These are phyloP conservation scores for Anarsia innoxiella DNA, from an alignment of 2,888 invertebrate genomes.

Conservation along the genomic window DNA sequence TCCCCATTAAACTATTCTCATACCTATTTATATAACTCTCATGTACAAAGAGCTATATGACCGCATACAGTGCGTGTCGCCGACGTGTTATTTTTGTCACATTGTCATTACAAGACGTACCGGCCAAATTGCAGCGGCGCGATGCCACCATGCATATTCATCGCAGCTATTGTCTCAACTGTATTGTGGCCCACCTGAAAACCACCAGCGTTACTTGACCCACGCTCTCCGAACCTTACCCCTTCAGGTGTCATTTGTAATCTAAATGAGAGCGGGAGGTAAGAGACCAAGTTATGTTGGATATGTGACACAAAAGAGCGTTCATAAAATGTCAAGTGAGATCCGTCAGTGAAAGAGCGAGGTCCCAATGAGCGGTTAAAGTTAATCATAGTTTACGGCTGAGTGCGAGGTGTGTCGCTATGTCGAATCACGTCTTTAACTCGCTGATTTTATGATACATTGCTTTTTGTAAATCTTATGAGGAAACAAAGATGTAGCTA, in stretches of 20 bases:
- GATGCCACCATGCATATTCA: constrained; percentile 70
- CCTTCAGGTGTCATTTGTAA: not conserved
- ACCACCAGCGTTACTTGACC: constrained; percentile 32
- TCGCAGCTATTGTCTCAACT: constrained; percentile 56
- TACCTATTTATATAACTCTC: too few species aligned
- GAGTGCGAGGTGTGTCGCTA: too few species aligned
- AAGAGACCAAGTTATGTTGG: constrained; percentile 28
- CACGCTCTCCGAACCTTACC: constrained; percentile 11
- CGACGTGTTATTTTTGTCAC: constrained; percentile 63
- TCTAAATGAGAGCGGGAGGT: not conserved
- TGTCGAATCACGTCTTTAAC: too few species aligned
- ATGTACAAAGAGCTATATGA: too few species aligned
- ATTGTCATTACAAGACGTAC: constrained; percentile 65
- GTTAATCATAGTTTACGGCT: constrained; percentile 12
- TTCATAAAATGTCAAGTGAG: constrained; percentile 55
- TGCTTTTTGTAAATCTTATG: too few species aligned
- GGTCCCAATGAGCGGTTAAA: constrained; percentile 29
- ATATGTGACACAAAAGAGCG: constrained; percentile 42
- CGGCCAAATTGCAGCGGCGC: constrained; percentile 62
- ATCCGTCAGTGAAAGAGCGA: constrained; percentile 39
- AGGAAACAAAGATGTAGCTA: too few species aligned
- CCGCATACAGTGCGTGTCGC: constrained; percentile 12
- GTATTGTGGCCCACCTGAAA: constrained; percentile 49
- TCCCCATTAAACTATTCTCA: too few species aligned
- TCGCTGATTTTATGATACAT: too few species aligned